Base-by-base conservation (phyloP, 2,797 vertebrate genomes). In the Phrynocephalus forsythii region DNA sequence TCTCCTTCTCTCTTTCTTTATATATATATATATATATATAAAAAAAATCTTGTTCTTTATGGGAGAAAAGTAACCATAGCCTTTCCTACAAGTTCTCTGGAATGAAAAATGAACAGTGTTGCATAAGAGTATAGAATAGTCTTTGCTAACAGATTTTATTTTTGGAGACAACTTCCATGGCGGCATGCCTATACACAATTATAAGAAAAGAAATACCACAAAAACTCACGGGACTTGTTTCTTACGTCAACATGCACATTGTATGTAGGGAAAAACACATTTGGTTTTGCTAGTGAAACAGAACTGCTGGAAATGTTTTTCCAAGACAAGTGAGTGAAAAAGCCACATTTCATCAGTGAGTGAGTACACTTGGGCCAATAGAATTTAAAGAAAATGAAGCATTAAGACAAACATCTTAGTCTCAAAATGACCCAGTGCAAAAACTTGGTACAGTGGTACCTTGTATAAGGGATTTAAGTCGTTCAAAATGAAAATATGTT, bases 401-500 rank as follows among this genome's bases (percentile, higher is more conserved):
- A 52, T 24, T 28, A 72, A 44, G 72, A 79, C 91, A 91, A 11
- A 15, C 24, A 10, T 63, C n/a, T 68, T 63, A 80, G 50, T 60
- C 22, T 52, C 22, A 30, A 48, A 30, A 77, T 50, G 48, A 85
- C 71, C 44, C 18, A 33, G 38, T 38, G 16, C 71, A 2, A n/a
- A 83, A 4, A 33, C n/a, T 10, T 1, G 38, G 38, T 44, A 44
- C 38, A 44, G 38, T 44, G 3, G 38, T 44, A 44, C 38, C 38
- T 44, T 44, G 38, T 44, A 44, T 44, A 44, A 44, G 5, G 5
- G 38, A 44, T 4, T 44, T 44, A 44, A 44, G 38, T 44, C 38
- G 38, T 38, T 38, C 38, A 3, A 44, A 44, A 44, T 44, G 38
- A 44, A 44, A 44, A 4, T 44, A 44, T 44, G 38, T 44, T 44